phyloP scores from a whole-genome alignment of 2,888 invertebrate species.

The Deilephila porcellus region DNA sequence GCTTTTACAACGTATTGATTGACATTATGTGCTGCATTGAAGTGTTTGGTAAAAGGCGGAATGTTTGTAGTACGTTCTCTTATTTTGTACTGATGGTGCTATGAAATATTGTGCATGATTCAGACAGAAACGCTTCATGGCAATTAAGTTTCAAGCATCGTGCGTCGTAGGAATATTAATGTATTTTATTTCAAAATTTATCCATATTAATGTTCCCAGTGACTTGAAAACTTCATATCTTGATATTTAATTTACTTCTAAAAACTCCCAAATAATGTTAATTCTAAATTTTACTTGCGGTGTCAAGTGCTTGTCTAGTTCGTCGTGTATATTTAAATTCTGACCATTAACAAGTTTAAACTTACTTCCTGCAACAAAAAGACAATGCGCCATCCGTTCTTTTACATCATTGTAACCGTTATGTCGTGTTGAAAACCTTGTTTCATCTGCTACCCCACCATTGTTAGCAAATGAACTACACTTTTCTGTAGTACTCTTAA shows the following conservation, averaged over 20 bases:
- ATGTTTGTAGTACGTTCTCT: not conserved
- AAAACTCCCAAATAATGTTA: not conserved
- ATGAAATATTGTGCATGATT: too few species aligned
- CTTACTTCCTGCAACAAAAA: slow-evolving; percentile 11
- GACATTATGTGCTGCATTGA: not conserved
- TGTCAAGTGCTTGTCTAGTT: not conserved
- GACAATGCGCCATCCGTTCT: slow-evolving; percentile 5
- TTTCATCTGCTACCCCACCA: not conserved
- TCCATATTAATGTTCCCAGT: too few species aligned
- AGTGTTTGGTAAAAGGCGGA: not conserved
- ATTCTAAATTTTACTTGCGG: not conserved
- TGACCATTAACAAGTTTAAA: slow-evolving; percentile 12
- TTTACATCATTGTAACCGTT: not conserved
- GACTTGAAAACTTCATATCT: too few species aligned
- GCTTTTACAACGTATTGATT: slow-evolving; percentile 16
- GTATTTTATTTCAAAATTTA: too few species aligned
- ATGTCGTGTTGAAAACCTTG: not conserved
- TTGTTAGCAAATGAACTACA: slow-evolving; percentile 9
- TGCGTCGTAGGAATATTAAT: too few species aligned
- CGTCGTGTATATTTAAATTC: slow-evolving; percentile 8
- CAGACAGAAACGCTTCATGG: too few species aligned
- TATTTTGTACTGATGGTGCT: not conserved
- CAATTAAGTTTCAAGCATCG: too few species aligned
- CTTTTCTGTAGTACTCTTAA: too few species aligned
- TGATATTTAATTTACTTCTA: not conserved